Evolutionary conservation across 2,113 vertebrate species (phyloP).

Genomic region (Agelaius tricolor): DNA sequence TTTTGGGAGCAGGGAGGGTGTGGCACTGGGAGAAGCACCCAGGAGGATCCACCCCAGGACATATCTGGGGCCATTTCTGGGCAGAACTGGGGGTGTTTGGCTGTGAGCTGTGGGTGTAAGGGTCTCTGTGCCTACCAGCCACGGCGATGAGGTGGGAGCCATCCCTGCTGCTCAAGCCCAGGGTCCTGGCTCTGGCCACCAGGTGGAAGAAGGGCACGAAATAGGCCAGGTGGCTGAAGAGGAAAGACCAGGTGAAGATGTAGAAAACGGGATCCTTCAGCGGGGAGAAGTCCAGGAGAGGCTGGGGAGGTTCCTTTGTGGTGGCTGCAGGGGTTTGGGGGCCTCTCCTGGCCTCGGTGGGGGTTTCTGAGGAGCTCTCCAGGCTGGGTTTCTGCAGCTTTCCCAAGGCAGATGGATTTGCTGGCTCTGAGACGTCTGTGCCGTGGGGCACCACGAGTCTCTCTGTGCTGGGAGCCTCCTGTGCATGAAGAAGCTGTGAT

Average conservation of each 20-base stretch:
- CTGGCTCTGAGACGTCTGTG: background rate
- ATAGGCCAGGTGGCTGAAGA: constrained; percentile 92
- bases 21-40: background rate
- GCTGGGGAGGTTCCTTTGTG: background rate
- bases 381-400: background rate
- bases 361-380: background rate
- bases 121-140: constrained; percentile 79
- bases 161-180: constrained; percentile 87
- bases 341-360: background rate
- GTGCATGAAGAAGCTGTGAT: rapidly evolving
- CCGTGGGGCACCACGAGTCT: rapidly evolving
- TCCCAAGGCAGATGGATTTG: background rate
- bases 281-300: constrained; percentile 81
- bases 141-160: constrained; percentile 89
- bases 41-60: background rate
- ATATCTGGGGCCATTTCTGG: too few species aligned
- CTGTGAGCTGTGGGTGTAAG: rapidly evolving
- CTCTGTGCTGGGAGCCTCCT: background rate
- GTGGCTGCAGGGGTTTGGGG: background rate
- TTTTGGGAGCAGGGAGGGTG: background rate
- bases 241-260: constrained; percentile 89
- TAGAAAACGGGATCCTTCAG: constrained; percentile 89
- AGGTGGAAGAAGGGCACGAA: constrained; percentile 91
- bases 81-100: rapidly evolving
- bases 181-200: constrained; percentile 85